These are phyloP conservation scores for Diacarnus erythraeanus DNA, from an alignment of 37 sponge, comb jelly and placozoan species.

Conservation along the genomic window DNA sequence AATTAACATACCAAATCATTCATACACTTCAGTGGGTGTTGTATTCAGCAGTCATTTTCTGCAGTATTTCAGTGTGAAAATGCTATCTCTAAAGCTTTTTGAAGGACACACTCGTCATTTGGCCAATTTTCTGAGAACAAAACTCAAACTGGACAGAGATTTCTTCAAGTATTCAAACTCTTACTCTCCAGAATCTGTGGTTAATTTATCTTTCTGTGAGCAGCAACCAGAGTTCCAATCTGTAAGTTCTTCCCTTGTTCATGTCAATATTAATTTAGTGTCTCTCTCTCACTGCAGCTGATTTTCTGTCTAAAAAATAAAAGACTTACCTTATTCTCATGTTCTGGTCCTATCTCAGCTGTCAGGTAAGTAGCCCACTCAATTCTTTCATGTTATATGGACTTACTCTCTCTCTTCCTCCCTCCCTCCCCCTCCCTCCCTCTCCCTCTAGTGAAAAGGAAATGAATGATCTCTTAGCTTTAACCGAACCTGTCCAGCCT, in stretches of 20 bases:
- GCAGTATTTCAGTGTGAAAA: background rate
- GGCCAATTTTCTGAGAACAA: background rate
- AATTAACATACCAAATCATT: too few relatives aligned
- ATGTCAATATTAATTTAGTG: background rate
- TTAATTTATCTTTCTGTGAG: background rate
- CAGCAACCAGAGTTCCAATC: background rate
- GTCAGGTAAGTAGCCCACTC: too few relatives aligned
- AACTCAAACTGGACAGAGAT: background rate
- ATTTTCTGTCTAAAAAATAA: background rate
- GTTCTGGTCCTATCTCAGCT: too few relatives aligned
- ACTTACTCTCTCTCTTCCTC: background rate
- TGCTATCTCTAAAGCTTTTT: background rate
- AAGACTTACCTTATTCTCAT: too few relatives aligned
- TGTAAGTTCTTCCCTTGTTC: background rate
- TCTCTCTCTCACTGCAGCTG: background rate
- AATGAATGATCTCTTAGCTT: background rate
- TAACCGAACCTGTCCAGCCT: background rate
- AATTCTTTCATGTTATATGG: background rate
- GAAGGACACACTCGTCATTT: too few relatives aligned
- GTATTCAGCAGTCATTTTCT: too few relatives aligned
- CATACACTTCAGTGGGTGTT: too few relatives aligned
- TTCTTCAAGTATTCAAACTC: background rate
- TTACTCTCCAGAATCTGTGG: background rate
- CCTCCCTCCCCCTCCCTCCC: too few relatives aligned
- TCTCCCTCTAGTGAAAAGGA: background rate